A percentile compares a stretch with the other conserved stretches of the same genome.
Conservation (phyloP, 1,140 invertebrate genomes). For the Rhynchophorus ferrugineus region DNA sequence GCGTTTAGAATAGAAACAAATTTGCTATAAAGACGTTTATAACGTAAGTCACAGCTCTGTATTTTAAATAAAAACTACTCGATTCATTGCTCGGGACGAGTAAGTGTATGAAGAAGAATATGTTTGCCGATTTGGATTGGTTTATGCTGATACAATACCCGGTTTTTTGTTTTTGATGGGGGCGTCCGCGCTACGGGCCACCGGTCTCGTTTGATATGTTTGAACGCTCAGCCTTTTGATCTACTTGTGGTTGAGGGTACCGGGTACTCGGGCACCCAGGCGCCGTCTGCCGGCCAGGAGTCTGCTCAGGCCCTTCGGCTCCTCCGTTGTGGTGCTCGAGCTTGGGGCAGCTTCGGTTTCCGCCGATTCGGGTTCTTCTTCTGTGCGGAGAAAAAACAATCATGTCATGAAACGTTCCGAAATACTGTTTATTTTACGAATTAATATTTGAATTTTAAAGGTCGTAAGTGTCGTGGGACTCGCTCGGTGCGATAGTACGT, state of each 20-base stretch:
- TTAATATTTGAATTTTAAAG: too few species aligned
- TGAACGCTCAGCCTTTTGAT: conserved; percentile 25
- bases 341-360: conserved; percentile 40
- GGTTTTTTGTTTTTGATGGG: too few species aligned
- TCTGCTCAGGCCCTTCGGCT: conserved; percentile 49
- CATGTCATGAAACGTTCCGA: background rate
- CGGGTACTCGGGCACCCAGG: conserved; percentile 49
- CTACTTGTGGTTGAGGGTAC: conserved; percentile 35
- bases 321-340: conserved; percentile 44
- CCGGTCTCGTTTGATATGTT: too few species aligned
- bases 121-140: too few species aligned
- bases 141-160: too few species aligned
- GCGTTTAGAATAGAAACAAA: too few species aligned
- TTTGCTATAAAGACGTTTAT: background rate
- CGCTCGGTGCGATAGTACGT: too few species aligned
- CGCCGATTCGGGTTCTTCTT: conserved; percentile 44
- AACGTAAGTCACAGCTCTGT: background rate
- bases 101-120: too few species aligned
- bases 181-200: too few species aligned
- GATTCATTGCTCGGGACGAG: too few species aligned
- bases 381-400: conserved; percentile 12
- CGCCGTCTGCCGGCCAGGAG: conserved; percentile 53
- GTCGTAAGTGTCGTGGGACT: too few species aligned
- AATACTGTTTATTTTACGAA: too few species aligned
- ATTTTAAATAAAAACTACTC: background rate